A percentile compares a stretch with the other conserved stretches of the same genome.
These are phyloP conservation scores for Sebastes ruberrimus DNA, from an alignment of 2,797 vertebrate species.

Conservation along the genomic window DNA sequence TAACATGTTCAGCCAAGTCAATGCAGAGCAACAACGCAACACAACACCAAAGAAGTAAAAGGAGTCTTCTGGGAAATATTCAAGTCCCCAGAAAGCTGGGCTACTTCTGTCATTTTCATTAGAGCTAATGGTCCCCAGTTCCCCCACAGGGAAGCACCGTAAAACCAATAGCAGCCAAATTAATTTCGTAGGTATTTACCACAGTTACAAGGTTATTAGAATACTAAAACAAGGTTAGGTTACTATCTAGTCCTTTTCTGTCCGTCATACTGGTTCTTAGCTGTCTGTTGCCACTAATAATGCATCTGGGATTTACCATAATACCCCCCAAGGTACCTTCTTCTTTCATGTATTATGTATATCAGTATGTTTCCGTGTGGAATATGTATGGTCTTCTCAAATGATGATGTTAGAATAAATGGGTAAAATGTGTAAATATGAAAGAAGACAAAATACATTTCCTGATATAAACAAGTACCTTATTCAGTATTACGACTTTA, in stretches of 20 bases:
- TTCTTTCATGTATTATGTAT: not conserved
- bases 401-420: not conserved
- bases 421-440: not conserved
- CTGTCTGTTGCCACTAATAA: not conserved
- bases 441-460: not conserved
- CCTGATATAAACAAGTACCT: not conserved
- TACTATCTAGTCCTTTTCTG: not conserved
- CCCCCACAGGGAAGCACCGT: conserved; percentile 27
- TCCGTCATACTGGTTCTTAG: not conserved
- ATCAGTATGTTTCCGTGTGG: not conserved
- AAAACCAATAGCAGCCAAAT: conserved; percentile 43
- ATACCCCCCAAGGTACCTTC: not conserved
- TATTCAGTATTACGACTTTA: not conserved
- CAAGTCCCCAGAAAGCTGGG: conserved; percentile 17
- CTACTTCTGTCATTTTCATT: conserved; percentile 63
- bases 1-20: not conserved
- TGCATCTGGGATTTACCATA: not conserved
- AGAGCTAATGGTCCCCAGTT: conserved; percentile 47
- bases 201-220: conserved; percentile 22
- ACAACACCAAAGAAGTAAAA: conserved; percentile 1
- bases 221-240: not conserved
- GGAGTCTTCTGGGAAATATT: conserved; percentile 59
- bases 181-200: conserved; percentile 24
- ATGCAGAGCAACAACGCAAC: not conserved
- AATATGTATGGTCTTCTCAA: too few species aligned